Evolutionary conservation across 2,113 vertebrate species (phyloP).

Genomic region (Mormyrus iriodes): DNA sequence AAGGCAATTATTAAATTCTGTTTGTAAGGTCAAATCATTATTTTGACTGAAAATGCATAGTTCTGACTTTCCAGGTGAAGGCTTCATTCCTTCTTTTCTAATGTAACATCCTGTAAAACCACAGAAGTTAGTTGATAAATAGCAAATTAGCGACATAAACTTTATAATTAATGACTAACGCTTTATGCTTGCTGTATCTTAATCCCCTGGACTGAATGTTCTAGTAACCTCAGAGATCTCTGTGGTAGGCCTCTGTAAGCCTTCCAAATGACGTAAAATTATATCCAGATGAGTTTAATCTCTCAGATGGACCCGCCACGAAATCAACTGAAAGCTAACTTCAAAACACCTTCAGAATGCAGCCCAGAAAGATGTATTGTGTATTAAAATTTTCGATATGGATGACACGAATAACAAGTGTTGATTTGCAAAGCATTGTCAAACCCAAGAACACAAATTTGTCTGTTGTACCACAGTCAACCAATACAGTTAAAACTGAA

Average conservation of each 20-base stretch:
- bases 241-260: slow-evolving; percentile 39
- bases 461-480: neutral
- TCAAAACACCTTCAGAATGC: slow-evolving; percentile 53
- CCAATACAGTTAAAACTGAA: neutral
- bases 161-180: slow-evolving; percentile 23
- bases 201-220: slow-evolving; percentile 32
- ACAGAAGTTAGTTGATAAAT: slow-evolving; percentile 34
- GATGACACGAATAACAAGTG: neutral
- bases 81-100: slow-evolving; percentile 25
- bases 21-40: neutral
- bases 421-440: neutral
- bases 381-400: slow-evolving; percentile 37
- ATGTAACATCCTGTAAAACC: neutral
- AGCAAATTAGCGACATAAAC: slow-evolving; percentile 33
- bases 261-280: slow-evolving; percentile 56
- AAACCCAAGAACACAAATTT: neutral
- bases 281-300: slow-evolving; percentile 70
- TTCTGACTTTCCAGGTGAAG: neutral
- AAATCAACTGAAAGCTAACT: slow-evolving; percentile 54
- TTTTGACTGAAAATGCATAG: neutral
- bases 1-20: neutral
- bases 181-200: slow-evolving; percentile 23
- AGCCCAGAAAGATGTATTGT: slow-evolving; percentile 40
- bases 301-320: slow-evolving; percentile 48
- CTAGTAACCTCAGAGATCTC: slow-evolving; percentile 40